Evolutionary conservation across 1,140 invertebrate species (phyloP).

Genomic region (Harpegnathos saltator): DNA sequence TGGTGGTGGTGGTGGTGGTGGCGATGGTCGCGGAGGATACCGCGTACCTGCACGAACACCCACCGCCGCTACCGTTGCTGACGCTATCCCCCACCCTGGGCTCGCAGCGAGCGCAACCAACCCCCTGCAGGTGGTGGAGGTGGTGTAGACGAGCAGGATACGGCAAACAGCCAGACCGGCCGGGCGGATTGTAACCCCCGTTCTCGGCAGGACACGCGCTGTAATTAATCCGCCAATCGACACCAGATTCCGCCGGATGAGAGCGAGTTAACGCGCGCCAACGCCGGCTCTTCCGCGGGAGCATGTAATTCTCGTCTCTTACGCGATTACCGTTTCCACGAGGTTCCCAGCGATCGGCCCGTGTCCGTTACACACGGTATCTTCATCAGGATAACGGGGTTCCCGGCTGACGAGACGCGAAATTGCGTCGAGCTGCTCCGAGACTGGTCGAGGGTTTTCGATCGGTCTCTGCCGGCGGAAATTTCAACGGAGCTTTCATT

Average conservation of each 20-base stretch:
- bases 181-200: constrained; percentile 24
- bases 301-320: constrained; percentile 5
- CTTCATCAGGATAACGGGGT: not conserved
- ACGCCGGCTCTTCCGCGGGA: not conserved
- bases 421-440: not conserved
- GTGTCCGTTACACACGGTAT: not conserved
- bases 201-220: constrained; percentile 36
- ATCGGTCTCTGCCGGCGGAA: not conserved
- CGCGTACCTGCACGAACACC: constrained; percentile 56
- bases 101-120: constrained; percentile 35
- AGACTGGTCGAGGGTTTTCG: not conserved
- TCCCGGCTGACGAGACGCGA: not conserved
- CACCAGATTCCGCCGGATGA: constrained; percentile 45
- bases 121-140: constrained; percentile 44
- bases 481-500: constrained; percentile 14
- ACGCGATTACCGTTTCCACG: constrained; percentile 23
- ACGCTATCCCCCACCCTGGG: constrained; percentile 50
- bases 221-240: constrained; percentile 56
- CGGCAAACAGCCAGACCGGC: constrained; percentile 16
- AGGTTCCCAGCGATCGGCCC: not conserved
- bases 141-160: constrained; percentile 29
- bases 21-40: constrained; percentile 36
- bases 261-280: constrained; percentile 35
- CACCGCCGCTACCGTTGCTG: constrained; percentile 38
- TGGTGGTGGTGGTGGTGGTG: not conserved